Evolutionary conservation across 2,797 vertebrate genomes (phyloP).

Genomic region (Ptychobarbus kaznakovi): DNA sequence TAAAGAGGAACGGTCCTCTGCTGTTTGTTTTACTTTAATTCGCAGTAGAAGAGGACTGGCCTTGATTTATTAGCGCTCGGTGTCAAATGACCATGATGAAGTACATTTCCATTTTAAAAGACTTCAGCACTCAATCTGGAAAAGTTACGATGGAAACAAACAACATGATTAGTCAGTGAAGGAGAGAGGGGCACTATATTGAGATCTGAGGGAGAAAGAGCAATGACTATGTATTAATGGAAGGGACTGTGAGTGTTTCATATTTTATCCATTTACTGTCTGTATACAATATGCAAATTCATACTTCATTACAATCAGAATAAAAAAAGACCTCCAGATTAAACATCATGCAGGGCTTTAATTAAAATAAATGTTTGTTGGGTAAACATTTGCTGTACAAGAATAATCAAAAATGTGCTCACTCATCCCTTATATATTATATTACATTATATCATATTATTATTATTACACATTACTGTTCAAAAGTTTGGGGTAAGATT

Average conservation of each 20-base stretch:
- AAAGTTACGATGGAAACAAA: constrained; percentile 63
- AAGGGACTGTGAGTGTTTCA: constrained; percentile 67
- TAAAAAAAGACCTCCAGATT: constrained; percentile 64
- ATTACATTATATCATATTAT: not conserved
- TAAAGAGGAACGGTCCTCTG: constrained; percentile 73
- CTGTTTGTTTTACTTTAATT: constrained; percentile 80
- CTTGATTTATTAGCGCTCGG: constrained; percentile 81
- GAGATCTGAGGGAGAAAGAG: constrained; percentile 48
- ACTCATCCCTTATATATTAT: not conserved
- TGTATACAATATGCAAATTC: constrained; percentile 69
- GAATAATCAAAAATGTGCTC: constrained; percentile 50
- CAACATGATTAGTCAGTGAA: constrained; percentile 42
- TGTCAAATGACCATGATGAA: constrained; percentile 83
- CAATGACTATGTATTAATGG: constrained; percentile 53
- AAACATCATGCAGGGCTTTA: constrained; percentile 71
- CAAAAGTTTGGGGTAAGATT: not conserved
- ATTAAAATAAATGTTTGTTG: constrained; percentile 67
- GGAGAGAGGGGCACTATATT: constrained; percentile 49
- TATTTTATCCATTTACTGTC: constrained; percentile 76
- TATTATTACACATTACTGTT: not conserved
- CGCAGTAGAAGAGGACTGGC: constrained; percentile 68
- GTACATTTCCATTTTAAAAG: constrained; percentile 82
- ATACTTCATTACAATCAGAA: constrained; percentile 71
- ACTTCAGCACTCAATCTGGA: constrained; percentile 76
- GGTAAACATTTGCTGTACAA: constrained; percentile 38